Evolutionary conservation across 2,113 vertebrate species (phyloP), one percentile per base, ranked within the genome.

Genomic region (Xiphophorus couchianus): DNA sequence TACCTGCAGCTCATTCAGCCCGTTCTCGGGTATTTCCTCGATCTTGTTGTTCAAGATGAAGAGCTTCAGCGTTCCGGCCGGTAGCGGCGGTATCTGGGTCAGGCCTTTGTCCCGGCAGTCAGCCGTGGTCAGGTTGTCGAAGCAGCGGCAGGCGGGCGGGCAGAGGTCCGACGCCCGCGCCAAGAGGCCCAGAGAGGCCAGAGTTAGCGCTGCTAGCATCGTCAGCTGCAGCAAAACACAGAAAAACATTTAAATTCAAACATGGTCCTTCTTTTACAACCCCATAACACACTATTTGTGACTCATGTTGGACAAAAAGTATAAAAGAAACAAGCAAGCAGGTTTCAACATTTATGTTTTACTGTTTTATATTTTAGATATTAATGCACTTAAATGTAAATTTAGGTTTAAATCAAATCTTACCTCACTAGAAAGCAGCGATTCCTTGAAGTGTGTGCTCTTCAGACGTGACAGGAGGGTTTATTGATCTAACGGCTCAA

Each of bases 21-120:
- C 88, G 51, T 60, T 29, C 5, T 11, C 44, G 4, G 91, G 89
- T 11, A 93, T 68, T 48, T 87, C 74, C 66, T 83, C 35, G 31
- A 94, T 92, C 13, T 72, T 0, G 48, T 93, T 94, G 77, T 92
- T 73, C 22, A 78, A 84, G 64, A 80, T 54, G 14, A 91, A 91
- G 8, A 94, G 81, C 22, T 76, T 0, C 65, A 81, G 79, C 22
- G 80, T 82, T 29, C 12, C 58, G 4, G 74, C 51, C 17, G 89
- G 87, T 31, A 91, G 81, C 25, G 54, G 66, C 12, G 91, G 93
- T 10, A 93, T 62, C 48, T 62, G 75, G 33, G 61, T 7, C 71
- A 93, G 87, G 11, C 71, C 65, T 63, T 69, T 79, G 19, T 68
- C 39, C 25, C 51, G 67, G 79, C 93, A 94, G 3, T 0, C 54